Percentiles rank a stretch among this genome's conserved stretches.
Conservation (phyloP, 1,140 invertebrate genomes). For the Drosophila grimshawi region DNA sequence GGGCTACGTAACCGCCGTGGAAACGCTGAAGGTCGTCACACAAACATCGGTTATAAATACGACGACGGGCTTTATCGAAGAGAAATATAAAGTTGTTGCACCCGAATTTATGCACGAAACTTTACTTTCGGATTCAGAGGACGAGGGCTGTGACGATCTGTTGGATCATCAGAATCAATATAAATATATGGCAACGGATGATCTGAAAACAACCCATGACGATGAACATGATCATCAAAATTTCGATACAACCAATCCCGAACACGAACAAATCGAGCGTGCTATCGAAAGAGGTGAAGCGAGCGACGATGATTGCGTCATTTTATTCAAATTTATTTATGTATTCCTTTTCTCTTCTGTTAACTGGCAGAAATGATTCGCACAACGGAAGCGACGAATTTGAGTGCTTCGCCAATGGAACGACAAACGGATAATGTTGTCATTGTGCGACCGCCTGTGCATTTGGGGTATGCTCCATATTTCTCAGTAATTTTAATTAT, state of each 20-base stretch:
- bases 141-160: slow-evolving; percentile 93
- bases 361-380: slow-evolving; percentile 20
- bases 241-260: slow-evolving; percentile 71
- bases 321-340: background rate
- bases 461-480: slow-evolving; percentile 88
- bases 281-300: slow-evolving; percentile 43
- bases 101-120: slow-evolving; percentile 99
- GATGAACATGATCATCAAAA: slow-evolving; percentile 71
- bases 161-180: slow-evolving; percentile 78
- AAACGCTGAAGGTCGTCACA: slow-evolving; percentile 98
- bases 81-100: slow-evolving; percentile 98
- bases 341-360: background rate
- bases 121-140: slow-evolving; percentile 99
- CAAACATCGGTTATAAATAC: slow-evolving; percentile 93
- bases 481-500: background rate
- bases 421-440: slow-evolving; percentile 88
- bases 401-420: slow-evolving; percentile 17
- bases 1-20: slow-evolving; percentile 99
- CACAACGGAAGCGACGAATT: background rate
- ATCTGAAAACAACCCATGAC: slow-evolving; percentile 60
- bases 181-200: slow-evolving; percentile 82
- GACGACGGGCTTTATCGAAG: slow-evolving; percentile 86
- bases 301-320: background rate
- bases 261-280: slow-evolving; percentile 43
- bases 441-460: slow-evolving; percentile 88